Evolutionary conservation across 1,140 invertebrate genomes (phyloP), one percentile per base, ranked within the genome.

Genomic region (Eciton burchellii): DNA sequence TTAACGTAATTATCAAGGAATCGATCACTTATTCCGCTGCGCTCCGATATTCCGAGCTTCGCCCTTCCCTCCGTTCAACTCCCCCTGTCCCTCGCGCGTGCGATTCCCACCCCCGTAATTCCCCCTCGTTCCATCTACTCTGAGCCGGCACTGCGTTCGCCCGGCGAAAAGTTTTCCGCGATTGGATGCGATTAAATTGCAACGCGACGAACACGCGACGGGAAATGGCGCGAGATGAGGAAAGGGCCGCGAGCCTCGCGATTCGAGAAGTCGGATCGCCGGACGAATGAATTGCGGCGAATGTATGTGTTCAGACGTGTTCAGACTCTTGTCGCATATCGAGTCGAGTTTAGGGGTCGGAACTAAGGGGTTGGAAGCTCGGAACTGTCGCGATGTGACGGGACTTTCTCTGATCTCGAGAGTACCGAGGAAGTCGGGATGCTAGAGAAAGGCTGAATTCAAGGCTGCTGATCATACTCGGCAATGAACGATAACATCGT

Each of bases 1-100:
- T 87, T 89, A 86, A 89, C 84, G 76, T 85, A 84, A 89, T 89
- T 89, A 89, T 86, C 87, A 86, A 85, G 74, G 76, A 87, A 89
- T 89, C 88, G 88, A 89, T 89, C 84, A 89, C 84, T 88, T 88
- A 86, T 88, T 88, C 76, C 74, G 68, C 60, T 24, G 26, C 21
- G 43, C 47, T 62, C 29, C 47, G 81, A 21, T 73, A 76, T 86
- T 88, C 56, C 76, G 76, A 70, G 52, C 71, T 72, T 71, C 49
- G 73, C 65, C 21, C 62, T 43, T 56, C 29, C 12, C 73, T n/a
- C 1, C n/a, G 47, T 19, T 54, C 12, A 19, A 1, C 26, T 6
- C n/a, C 24, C 11, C 19, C n/a, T 35, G 21, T n/a, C 12, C 21
- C 45, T 11, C 65, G 6, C 29, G 35, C 45, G 60, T 1, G 26